These are phyloP conservation scores for Botrylloides violaceus DNA, from an alignment of 23 tunicate genomes.

Conservation along the genomic window DNA sequence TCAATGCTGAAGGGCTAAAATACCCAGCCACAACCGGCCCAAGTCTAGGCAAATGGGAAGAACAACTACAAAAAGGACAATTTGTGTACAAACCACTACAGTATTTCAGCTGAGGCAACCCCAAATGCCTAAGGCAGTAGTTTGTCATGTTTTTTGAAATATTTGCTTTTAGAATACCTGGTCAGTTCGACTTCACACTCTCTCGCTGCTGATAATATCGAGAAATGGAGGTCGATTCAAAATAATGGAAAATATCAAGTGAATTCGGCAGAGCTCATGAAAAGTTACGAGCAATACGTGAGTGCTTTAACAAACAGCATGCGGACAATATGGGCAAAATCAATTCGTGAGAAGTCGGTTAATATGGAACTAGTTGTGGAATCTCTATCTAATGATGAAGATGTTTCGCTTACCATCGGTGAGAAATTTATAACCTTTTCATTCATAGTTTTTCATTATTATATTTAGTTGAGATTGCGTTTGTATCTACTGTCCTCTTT, in stretches of 20 bases:
- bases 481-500: too few relatives aligned
- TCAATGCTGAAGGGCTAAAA: too few relatives aligned
- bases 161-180: slow-evolving; percentile 34
- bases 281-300: slow-evolving; percentile 52
- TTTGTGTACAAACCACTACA: too few relatives aligned
- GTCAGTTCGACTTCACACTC: slow-evolving; percentile 39
- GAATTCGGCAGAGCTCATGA: slow-evolving; percentile 26
- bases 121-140: background rate
- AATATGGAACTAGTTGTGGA: slow-evolving; percentile 26
- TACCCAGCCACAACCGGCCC: too few relatives aligned
- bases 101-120: background rate
- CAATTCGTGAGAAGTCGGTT: slow-evolving; percentile 5
- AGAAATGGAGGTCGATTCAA: slow-evolving; percentile 8
- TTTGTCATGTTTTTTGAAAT: background rate
- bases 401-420: slow-evolving; percentile 2
- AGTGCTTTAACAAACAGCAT: slow-evolving; percentile 38
- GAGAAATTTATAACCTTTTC: too few relatives aligned
- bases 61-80: too few relatives aligned
- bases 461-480: too few relatives aligned
- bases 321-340: slow-evolving; percentile 19
- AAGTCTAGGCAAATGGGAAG: too few relatives aligned
- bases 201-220: background rate
- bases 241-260: background rate
- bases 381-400: slow-evolving; percentile 11
- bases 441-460: too few relatives aligned